phyloP scores from a whole-genome alignment of 2,113 vertebrate genomes.

The Anarrhichthys ocellatus region DNA sequence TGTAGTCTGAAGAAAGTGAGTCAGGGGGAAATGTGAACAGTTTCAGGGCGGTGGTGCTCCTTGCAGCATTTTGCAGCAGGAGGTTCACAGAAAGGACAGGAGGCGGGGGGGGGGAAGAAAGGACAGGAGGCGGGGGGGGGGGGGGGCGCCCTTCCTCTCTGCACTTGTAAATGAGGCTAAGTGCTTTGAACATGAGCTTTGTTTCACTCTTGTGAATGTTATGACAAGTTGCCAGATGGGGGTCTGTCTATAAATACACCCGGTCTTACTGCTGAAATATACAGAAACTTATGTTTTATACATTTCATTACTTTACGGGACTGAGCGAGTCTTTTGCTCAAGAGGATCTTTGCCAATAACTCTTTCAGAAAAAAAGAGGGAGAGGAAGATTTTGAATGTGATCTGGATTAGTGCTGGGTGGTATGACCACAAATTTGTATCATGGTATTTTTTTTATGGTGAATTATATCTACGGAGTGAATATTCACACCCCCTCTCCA shows the following conservation, averaged over 20 bases:
- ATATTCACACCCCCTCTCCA: too few relatives aligned
- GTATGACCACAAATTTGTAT: too few relatives aligned
- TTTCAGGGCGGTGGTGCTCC: constrained; percentile 16
- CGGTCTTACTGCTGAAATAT: constrained; percentile 39
- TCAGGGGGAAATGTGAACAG: constrained; percentile 41
- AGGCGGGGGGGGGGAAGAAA: constrained; percentile 32
- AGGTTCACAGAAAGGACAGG: constrained; percentile 67
- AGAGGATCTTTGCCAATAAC: constrained; percentile 21
- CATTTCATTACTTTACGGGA: constrained; percentile 55
- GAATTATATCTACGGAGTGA: too few relatives aligned
- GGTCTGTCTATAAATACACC: constrained; percentile 66
- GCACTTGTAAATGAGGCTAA: constrained; percentile 63
- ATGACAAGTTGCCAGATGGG: constrained; percentile 71
- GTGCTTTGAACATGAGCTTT: constrained; percentile 67
- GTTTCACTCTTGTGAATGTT: constrained; percentile 62
- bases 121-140: constrained; percentile 43
- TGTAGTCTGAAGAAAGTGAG: constrained; percentile 19
- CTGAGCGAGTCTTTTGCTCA: constrained; percentile 43
- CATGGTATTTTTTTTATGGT: too few relatives aligned
- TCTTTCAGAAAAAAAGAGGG: constrained; percentile 5
- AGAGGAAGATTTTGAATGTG: not conserved
- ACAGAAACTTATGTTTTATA: constrained; percentile 64
- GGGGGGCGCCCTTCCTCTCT: constrained; percentile 29
- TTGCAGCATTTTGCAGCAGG: constrained; percentile 28
- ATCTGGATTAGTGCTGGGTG: not conserved